These are phyloP conservation scores for Phaonia tiefii DNA, from an alignment of 2,888 invertebrate species.

Conservation along the genomic window DNA sequence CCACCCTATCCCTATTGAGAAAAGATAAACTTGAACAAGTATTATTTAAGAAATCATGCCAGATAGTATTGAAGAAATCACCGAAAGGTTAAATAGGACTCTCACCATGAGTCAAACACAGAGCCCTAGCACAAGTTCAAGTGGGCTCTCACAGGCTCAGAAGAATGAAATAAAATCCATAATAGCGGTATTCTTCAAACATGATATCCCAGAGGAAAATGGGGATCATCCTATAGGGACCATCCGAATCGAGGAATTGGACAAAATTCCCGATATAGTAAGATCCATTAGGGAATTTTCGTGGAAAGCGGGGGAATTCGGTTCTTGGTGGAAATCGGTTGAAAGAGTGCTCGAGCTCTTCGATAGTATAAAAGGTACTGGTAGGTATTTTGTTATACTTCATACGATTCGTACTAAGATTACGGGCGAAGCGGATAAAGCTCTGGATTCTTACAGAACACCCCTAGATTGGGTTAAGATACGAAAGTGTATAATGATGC, in stretches of 20 bases:
- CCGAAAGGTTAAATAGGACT: too few relatives aligned
- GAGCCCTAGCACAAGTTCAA: too few relatives aligned
- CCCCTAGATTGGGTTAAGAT: slow-evolving; percentile 44
- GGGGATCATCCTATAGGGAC: background rate
- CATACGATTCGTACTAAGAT: too few relatives aligned
- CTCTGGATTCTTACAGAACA: too few relatives aligned
- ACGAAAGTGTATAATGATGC: slow-evolving; percentile 24
- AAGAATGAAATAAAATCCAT: background rate
- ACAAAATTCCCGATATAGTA: slow-evolving; percentile 10
- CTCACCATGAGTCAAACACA: too few relatives aligned
- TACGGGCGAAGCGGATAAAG: too few relatives aligned
- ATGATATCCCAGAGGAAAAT: background rate
- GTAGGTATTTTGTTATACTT: slow-evolving; percentile 6
- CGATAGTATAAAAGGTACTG: background rate
- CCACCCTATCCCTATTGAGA: too few relatives aligned
- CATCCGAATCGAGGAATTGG: background rate
- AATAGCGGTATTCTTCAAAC: background rate
- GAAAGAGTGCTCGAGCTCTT: background rate
- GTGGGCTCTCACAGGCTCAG: too few relatives aligned
- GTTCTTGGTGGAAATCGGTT: too few relatives aligned
- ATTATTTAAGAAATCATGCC: too few relatives aligned
- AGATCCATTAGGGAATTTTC: slow-evolving; percentile 6
- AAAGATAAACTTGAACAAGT: too few relatives aligned
- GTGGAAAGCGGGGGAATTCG: slow-evolving; percentile 8
- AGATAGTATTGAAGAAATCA: too few relatives aligned